Percentiles rank a stretch among this genome's conserved stretches.
phyloP scores from a whole-genome alignment of 35 echinoderm and acorn worm species.

The Nesometra sesokonis region DNA sequence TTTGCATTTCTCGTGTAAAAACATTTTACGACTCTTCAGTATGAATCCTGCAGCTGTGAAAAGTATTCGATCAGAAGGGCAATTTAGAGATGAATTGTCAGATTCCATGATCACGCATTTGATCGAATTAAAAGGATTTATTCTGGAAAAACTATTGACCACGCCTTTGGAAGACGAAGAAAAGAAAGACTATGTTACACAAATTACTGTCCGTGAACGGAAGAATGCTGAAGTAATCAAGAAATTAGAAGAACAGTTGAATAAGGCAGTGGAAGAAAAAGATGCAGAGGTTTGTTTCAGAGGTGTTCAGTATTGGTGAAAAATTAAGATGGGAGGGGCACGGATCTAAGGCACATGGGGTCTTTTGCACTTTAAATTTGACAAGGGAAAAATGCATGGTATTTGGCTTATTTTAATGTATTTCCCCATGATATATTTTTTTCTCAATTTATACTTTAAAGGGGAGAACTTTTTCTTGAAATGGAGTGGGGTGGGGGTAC shows the following conservation, averaged over 20 bases:
- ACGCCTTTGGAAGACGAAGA: slow-evolving; percentile 93
- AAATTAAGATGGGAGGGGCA: too few relatives aligned
- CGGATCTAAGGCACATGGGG: too few relatives aligned
- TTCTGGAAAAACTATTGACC: slow-evolving; percentile 76
- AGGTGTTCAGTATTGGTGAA: too few relatives aligned
- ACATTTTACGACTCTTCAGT: slow-evolving; percentile 60
- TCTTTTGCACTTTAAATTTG: too few relatives aligned
- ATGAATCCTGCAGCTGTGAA: slow-evolving; percentile 90
- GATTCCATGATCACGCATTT: slow-evolving; percentile 52
- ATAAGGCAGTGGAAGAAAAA: slow-evolving; percentile 75
- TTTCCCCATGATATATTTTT: too few relatives aligned
- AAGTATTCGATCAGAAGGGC: slow-evolving; percentile 32
- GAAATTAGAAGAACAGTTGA: slow-evolving; percentile 70
- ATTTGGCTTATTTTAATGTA: too few relatives aligned
- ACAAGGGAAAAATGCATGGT: too few relatives aligned
- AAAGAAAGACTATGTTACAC: slow-evolving; percentile 68
- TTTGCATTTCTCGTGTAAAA: slow-evolving; percentile 71
- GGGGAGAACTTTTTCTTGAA: too few relatives aligned
- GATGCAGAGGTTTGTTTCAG: slow-evolving; percentile 52
- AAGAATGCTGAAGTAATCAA: slow-evolving; percentile 95
- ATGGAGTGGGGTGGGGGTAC: too few relatives aligned
- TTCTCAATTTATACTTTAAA: too few relatives aligned
- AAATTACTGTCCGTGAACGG: slow-evolving; percentile 78
- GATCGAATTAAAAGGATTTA: slow-evolving; percentile 71
- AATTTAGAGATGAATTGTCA: slow-evolving; percentile 52